Percentiles rank a stretch among this genome's conserved stretches.
Conservation (phyloP, 2,113 vertebrate genomes). For the Todiramphus saurophagus region DNA sequence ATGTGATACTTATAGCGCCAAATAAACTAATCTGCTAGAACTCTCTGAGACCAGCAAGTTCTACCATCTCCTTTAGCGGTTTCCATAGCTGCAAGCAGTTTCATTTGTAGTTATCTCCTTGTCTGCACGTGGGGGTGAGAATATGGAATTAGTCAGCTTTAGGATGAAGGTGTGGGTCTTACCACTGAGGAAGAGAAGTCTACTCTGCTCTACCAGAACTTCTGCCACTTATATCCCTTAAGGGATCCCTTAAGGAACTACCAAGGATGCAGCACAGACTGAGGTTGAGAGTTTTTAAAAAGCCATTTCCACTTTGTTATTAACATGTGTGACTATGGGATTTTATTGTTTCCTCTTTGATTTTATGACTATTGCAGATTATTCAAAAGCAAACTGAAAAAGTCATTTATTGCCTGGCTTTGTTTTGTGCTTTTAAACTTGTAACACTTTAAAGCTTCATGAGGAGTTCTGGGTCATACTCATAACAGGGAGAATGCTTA, state of each 20-base stretch:
- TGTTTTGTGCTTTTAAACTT: not conserved
- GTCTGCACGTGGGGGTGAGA: not conserved
- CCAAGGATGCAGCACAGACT: not conserved
- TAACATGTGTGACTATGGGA: not conserved
- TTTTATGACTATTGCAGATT: slow-evolving; percentile 34
- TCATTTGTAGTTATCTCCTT: not conserved
- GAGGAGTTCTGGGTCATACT: not conserved
- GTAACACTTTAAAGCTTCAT: not conserved
- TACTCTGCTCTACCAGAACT: not conserved
- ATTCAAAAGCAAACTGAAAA: slow-evolving; percentile 13
- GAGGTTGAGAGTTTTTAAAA: not conserved
- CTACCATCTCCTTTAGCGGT: not conserved
- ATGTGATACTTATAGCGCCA: not conserved
- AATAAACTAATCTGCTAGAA: not conserved
- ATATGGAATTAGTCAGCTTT: not conserved
- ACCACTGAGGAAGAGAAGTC: not conserved
- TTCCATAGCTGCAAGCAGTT: not conserved
- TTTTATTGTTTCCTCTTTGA: slow-evolving; percentile 44
- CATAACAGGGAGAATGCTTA: not conserved
- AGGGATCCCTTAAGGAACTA: not conserved
- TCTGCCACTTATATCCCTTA: not conserved
- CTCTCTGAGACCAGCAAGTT: not conserved
- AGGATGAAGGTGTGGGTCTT: not conserved
- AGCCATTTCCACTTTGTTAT: slow-evolving; percentile 23
- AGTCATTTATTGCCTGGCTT: not conserved